phyloP scores from a whole-genome alignment of 1,140 invertebrate species.

The Musca domestica region DNA sequence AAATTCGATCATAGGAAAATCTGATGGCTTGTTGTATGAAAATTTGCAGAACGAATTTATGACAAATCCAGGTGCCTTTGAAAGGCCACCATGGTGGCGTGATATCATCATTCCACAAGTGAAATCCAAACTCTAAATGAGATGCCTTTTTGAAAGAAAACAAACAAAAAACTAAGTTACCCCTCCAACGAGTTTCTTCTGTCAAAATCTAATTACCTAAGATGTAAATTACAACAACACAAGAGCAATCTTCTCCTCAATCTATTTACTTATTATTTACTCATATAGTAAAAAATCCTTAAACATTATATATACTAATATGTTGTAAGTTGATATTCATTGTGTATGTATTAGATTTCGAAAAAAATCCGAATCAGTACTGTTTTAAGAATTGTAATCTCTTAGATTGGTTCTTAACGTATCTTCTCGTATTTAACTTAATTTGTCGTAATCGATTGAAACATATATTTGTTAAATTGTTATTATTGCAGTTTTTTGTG shows the following conservation, averaged over 20 bases:
- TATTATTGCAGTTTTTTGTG: constrained; percentile 14
- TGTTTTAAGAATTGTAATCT: background rate
- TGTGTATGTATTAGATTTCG: too few species aligned
- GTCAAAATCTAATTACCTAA: too few species aligned
- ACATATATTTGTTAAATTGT: constrained; percentile 9
- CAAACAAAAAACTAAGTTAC: background rate
- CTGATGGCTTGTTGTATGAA: constrained; percentile 84
- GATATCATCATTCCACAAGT: constrained; percentile 60
- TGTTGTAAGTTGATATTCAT: too few species aligned
- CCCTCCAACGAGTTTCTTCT: background rate
- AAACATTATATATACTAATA: background rate
- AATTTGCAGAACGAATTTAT: constrained; percentile 75
- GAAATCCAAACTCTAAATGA: constrained; percentile 42
- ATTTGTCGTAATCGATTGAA: background rate
- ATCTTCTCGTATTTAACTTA: background rate
- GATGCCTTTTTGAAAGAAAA: background rate
- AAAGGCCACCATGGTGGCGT: constrained; percentile 76
- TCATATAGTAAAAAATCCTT: background rate
- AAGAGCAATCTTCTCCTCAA: too few species aligned
- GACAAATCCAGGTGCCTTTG: constrained; percentile 67
- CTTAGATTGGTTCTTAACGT: too few species aligned
- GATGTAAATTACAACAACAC: too few species aligned
- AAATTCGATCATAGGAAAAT: constrained; percentile 79
- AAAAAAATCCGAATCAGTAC: background rate
- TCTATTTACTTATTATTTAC: background rate